Evolutionary conservation across 2,797 vertebrate species (phyloP).

Genomic region (Pteropus rufus): DNA sequence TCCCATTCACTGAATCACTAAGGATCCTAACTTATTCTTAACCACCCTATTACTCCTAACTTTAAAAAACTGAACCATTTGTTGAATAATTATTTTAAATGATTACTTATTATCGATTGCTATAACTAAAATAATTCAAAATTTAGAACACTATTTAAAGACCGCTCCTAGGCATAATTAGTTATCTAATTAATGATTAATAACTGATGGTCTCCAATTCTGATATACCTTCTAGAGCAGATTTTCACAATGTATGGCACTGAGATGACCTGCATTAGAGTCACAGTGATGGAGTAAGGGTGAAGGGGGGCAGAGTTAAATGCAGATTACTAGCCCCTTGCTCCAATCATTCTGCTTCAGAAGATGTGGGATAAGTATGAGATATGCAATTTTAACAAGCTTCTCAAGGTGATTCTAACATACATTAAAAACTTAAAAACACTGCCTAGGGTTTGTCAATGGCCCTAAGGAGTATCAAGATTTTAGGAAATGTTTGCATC

Average conservation of each 20-base stretch:
- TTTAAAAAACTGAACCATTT: neutral
- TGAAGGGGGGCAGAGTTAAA: too few species aligned
- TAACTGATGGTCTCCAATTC: neutral
- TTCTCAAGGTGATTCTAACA: neutral
- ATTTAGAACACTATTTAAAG: neutral
- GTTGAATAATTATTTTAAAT: conserved; percentile 19
- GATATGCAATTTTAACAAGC: neutral
- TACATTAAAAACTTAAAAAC: neutral
- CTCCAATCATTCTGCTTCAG: neutral
- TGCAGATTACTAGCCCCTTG: neutral
- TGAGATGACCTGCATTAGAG: neutral
- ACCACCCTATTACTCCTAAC: neutral
- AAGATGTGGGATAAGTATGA: neutral
- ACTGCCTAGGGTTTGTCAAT: neutral
- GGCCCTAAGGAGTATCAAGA: neutral
- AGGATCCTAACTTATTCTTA: neutral
- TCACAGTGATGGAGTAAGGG: rapidly evolving
- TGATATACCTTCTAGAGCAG: neutral
- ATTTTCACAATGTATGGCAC: neutral
- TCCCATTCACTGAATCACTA: neutral
- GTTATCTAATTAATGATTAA: neutral
- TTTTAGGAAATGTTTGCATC: neutral
- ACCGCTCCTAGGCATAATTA: neutral
- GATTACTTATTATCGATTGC: neutral
- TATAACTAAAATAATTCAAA: conserved; percentile 11